phyloP scores from a whole-genome alignment of 2,888 invertebrate species.

The Iphiclides podalirius region DNA sequence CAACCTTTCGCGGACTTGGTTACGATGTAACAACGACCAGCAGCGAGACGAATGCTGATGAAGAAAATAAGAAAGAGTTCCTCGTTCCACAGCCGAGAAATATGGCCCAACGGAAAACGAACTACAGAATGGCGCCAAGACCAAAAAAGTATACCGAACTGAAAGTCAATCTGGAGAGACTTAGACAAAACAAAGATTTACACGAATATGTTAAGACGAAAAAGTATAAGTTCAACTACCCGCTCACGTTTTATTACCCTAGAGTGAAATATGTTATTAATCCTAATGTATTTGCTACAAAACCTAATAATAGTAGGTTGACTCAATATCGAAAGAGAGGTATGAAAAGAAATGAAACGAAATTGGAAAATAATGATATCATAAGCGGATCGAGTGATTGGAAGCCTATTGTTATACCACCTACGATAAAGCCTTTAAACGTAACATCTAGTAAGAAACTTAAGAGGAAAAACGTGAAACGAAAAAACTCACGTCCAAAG shows the following conservation, averaged over 20 bases:
- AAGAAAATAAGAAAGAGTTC: constrained; percentile 56
- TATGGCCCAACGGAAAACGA: constrained; percentile 69
- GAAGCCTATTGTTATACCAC: constrained; percentile 57
- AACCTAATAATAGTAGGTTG: constrained; percentile 56
- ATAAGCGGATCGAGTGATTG: constrained; percentile 49
- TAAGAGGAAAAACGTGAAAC: constrained; percentile 32
- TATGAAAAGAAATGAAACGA: constrained; percentile 28
- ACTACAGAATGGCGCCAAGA: constrained; percentile 44
- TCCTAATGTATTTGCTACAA: constrained; percentile 48
- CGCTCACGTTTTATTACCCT: constrained; percentile 66
- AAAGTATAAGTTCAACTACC: constrained; percentile 71
- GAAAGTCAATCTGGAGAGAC: constrained; percentile 60
- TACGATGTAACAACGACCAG: constrained; percentile 59
- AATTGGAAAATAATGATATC: constrained; percentile 29
- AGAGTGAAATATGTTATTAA: constrained; percentile 65
- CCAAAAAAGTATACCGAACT: constrained; percentile 67
- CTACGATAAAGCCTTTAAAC: constrained; percentile 34
- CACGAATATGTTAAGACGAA: constrained; percentile 69
- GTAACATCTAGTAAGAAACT: constrained; percentile 20
- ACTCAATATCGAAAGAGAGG: constrained; percentile 46
- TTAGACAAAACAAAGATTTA: constrained; percentile 69
- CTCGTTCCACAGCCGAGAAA: constrained; percentile 65
- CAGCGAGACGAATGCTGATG: constrained; percentile 44
- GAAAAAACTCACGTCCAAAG: constrained; percentile 44
- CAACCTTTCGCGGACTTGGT: constrained; percentile 63